phyloP scores from a whole-genome alignment of 2,888 invertebrate genomes.

The Mythimna vitellina region DNA sequence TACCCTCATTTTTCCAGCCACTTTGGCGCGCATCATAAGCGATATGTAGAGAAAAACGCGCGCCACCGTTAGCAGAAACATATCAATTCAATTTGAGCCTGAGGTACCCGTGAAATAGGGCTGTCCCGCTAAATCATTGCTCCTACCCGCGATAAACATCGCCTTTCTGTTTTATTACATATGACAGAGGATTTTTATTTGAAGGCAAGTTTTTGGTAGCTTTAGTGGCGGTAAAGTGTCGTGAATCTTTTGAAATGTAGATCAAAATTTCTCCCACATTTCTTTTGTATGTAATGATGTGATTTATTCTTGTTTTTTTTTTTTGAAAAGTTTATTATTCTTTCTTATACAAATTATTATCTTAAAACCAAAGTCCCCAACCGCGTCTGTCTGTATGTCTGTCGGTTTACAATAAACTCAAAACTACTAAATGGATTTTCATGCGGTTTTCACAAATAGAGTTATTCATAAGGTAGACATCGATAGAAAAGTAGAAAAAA shows the following conservation, averaged over 20 bases:
- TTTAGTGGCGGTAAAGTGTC: conserved; percentile 24
- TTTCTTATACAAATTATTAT: too few species aligned
- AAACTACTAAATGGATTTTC: too few species aligned
- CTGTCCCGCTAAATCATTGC: conserved; percentile 85
- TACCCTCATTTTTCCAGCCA: conserved; percentile 82
- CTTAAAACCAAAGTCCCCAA: too few species aligned
- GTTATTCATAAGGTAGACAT: too few species aligned
- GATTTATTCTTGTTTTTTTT: conserved; percentile 12
- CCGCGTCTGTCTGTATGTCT: too few species aligned
- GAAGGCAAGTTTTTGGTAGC: conserved; percentile 33
- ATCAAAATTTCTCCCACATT: conserved; percentile 19
- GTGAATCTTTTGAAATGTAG: conserved; percentile 24
- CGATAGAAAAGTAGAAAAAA: too few species aligned
- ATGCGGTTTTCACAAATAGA: too few species aligned
- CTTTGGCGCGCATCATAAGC: conserved; percentile 86
- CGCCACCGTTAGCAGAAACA: conserved; percentile 86
- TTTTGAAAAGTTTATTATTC: not conserved
- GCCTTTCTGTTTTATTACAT: conserved; percentile 87
- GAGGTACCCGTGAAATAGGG: conserved; percentile 83
- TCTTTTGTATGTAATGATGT: conserved; percentile 15
- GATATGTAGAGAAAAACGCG: conserved; percentile 88
- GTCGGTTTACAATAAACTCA: too few species aligned
- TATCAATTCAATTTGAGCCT: conserved; percentile 89
- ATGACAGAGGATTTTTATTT: conserved; percentile 77
- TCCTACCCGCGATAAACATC: conserved; percentile 85